A percentile compares a stretch with the other conserved stretches of the same genome.
Conservation (phyloP, 2,888 invertebrate species). For the Hypercompe scribonia region DNA sequence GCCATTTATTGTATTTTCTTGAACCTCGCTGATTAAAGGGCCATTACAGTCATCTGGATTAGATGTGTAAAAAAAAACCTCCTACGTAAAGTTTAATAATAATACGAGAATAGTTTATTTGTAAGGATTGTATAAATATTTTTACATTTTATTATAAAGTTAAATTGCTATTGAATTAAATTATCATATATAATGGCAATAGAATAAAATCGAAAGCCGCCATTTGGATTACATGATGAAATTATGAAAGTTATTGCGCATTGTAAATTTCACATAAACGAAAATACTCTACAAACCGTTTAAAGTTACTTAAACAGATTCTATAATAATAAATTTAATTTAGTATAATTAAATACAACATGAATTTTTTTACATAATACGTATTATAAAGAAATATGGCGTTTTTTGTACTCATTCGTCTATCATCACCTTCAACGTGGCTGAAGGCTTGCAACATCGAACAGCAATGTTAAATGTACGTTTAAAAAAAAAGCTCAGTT, state of each 20-base stretch:
- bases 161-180: neutral
- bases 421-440: too few species aligned
- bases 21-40: neutral
- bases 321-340: neutral
- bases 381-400: too few species aligned
- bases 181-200: neutral
- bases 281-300: neutral
- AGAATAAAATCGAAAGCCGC: neutral
- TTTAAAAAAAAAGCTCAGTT: too few species aligned
- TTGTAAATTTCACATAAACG: neutral
- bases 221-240: neutral
- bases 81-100: too few species aligned
- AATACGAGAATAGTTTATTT: neutral
- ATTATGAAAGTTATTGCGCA: neutral
- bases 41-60: too few species aligned
- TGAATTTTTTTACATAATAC: too few species aligned
- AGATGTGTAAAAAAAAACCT: too few species aligned
- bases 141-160: neutral
- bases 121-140: neutral
- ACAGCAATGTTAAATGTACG: too few species aligned
- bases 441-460: too few species aligned
- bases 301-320: too few species aligned
- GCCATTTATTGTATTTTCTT: slow-evolving; percentile 6
- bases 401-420: too few species aligned
- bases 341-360: neutral